Evolutionary conservation across 1,140 invertebrate genomes (phyloP), one percentile per base, ranked within the genome.

Genomic region (Heliconius eleuchia): DNA sequence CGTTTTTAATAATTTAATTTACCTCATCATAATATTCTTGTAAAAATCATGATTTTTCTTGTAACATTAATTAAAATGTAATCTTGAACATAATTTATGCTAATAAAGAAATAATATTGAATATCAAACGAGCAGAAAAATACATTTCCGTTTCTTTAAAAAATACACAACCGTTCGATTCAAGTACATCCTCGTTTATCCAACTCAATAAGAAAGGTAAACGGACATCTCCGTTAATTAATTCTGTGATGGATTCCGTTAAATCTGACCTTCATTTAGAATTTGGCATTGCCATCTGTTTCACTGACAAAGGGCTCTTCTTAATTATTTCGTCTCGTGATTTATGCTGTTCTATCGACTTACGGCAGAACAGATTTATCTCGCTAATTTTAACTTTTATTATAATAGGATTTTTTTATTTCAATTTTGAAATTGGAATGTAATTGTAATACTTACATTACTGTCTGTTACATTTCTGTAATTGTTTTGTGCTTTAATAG

Each of bases 141-240:
- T 13, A 66, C 3, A 66, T 66, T 66, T 66, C 27, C 27, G 27
- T 30, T 13, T 66, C 23, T 66, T 66, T 66, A 16, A 66, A 66
- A 66, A 30, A 66, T 30, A 66, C 27, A 66, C 8, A 2, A 4
- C 11, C 60, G 13, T 30, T 30, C 16, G 9, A 3, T 66, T 66
- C 27, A 60, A 66, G 60, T 66, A 27, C 60, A 18, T 66, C 60
- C 71, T 55, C 66, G 42, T 74, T 74, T 66, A 57, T 66, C 60
- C 27, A 42, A 70, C 4, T 46, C 42, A 50, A 74, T 74, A 71
- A 74, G 52, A 74, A 78, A 79, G 50, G 55, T 71, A 79, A 73
- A 74, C 57, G 37, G 77, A 74, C 23, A 79, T 79, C 77, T 79
- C 30, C 13, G 71, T 71, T 79, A 79, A 74, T 79, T 79, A 79